These are phyloP conservation scores for Ochlodes sylvanus DNA, from an alignment of 2,888 invertebrate genomes.

Conservation along the genomic window DNA sequence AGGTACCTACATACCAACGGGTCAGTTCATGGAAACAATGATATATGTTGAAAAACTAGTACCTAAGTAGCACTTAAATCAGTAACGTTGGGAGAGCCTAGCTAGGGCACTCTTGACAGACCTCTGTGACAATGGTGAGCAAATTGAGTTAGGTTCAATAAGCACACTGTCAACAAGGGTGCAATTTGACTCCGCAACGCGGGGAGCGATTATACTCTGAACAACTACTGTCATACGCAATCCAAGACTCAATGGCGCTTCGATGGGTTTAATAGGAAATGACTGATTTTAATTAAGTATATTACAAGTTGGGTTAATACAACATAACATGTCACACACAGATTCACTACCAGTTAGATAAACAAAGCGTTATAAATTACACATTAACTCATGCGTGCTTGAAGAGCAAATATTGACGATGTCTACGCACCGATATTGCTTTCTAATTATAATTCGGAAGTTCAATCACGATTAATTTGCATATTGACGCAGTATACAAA, in stretches of 20 bases:
- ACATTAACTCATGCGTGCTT: constrained; percentile 34
- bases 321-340: constrained; percentile 28
- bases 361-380: constrained; percentile 39
- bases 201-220: constrained; percentile 60
- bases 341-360: constrained; percentile 18
- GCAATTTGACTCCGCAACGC: constrained; percentile 64
- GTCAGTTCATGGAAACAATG: no score
- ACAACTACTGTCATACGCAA: constrained; percentile 61
- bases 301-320: constrained; percentile 8
- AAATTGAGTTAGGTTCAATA: constrained; percentile 60
- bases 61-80: no score
- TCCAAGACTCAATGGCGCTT: constrained; percentile 53
- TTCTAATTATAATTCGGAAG: constrained; percentile 39
- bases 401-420: constrained; percentile 37
- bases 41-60: no score
- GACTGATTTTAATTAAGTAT: constrained; percentile 48
- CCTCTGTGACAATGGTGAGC: constrained; percentile 48
- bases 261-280: constrained; percentile 55
- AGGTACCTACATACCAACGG: no score
- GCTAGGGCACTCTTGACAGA: neutral
- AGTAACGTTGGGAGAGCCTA: neutral
- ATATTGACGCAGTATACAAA: constrained; percentile 31
- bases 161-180: constrained; percentile 59
- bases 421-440: constrained; percentile 36
- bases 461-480: constrained; percentile 38